Evolutionary conservation across 2,888 invertebrate species (phyloP).

Genomic region (Chymomyza caudatula): DNA sequence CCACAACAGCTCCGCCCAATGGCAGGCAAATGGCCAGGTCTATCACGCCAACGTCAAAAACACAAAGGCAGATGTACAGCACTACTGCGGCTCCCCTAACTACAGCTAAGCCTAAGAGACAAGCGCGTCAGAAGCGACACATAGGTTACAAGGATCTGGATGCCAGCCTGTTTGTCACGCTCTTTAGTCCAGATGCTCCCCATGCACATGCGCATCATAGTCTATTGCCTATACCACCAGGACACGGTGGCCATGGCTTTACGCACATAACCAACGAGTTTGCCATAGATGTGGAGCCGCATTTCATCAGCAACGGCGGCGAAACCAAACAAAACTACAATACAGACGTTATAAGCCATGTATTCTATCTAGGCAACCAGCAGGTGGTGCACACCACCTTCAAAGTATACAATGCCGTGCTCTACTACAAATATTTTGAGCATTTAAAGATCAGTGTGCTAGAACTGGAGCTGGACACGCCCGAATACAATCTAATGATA

Average conservation of each 20-base stretch:
- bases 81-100: conserved; percentile 16
- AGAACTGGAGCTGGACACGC: conserved; percentile 88
- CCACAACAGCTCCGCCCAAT: not conserved
- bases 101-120: not conserved
- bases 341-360: conserved; percentile 75
- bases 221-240: conserved; percentile 37
- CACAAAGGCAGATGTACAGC: not conserved
- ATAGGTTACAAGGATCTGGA: conserved; percentile 70
- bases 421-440: conserved; percentile 87
- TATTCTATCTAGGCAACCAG: conserved; percentile 77
- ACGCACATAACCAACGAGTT: conserved; percentile 59
- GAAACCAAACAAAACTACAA: conserved; percentile 67
- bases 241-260: conserved; percentile 28
- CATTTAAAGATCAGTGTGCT: conserved; percentile 85
- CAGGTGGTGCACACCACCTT: conserved; percentile 81
- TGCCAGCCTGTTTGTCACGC: conserved; percentile 65
- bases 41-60: not conserved
- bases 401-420: conserved; percentile 86
- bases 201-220: conserved; percentile 43
- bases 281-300: conserved; percentile 56
- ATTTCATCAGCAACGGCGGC: conserved; percentile 43
- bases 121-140: conserved; percentile 59
- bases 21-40: conserved; percentile 3
- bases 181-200: conserved; percentile 56
- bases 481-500: conserved; percentile 87